Evolutionary conservation across 2,113 vertebrate species (phyloP).

Genomic region (Myotis brandtii): DNA sequence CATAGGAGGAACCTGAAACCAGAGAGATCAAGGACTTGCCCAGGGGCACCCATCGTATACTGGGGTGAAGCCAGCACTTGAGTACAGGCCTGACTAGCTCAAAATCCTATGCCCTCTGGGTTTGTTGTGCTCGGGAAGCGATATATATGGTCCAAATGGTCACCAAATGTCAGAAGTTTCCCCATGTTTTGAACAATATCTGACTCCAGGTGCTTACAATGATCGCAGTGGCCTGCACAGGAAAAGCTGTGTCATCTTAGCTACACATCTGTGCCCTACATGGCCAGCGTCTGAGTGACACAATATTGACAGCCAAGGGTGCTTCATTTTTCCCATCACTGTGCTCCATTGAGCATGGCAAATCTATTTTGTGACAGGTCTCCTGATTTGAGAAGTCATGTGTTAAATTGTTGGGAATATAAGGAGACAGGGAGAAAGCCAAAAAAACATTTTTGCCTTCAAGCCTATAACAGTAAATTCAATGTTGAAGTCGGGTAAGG

Average conservation of each 20-base stretch:
- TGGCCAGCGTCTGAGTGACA: not conserved
- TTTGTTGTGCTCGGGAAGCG: not conserved
- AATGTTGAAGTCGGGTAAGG: not conserved
- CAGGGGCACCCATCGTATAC: not conserved
- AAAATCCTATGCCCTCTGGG: not conserved
- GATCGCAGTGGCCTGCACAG: not conserved
- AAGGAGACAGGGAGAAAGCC: not conserved
- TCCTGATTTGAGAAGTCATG: constrained; percentile 44
- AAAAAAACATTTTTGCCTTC: not conserved
- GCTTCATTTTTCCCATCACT: not conserved
- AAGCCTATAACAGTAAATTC: not conserved
- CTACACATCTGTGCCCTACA: not conserved
- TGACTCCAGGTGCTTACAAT: not conserved
- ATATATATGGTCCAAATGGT: not conserved
- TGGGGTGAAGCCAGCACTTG: not conserved
- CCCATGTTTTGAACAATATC: not conserved
- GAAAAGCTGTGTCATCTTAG: not conserved
- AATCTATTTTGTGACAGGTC: constrained; percentile 2
- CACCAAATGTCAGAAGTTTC: not conserved
- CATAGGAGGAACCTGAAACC: not conserved
- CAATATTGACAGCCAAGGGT: not conserved
- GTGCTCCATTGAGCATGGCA: not conserved
- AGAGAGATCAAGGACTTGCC: not conserved
- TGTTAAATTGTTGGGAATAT: constrained; percentile 7
- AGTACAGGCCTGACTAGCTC: not conserved